Evolutionary conservation across 2,888 invertebrate genomes (phyloP).

Genomic region (Panopea generosa): DNA sequence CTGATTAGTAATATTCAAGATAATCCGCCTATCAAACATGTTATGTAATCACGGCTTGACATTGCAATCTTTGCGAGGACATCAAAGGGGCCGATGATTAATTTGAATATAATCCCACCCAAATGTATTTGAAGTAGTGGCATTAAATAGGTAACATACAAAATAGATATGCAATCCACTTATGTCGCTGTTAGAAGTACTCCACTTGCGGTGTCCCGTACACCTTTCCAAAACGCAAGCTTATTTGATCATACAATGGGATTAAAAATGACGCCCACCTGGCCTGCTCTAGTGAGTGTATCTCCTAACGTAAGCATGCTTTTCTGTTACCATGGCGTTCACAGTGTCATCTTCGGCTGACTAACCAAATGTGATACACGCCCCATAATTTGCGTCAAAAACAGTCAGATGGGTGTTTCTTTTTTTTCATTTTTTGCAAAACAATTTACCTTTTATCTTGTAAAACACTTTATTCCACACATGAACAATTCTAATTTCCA

Average conservation of each 20-base stretch:
- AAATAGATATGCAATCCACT: constrained; percentile 30
- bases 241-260: constrained; percentile 28
- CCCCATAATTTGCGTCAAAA: too few relatives aligned
- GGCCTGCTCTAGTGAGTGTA: neutral
- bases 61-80: constrained; percentile 28
- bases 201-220: constrained; percentile 13
- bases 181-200: constrained; percentile 26
- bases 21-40: neutral
- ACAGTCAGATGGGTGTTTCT: too few relatives aligned
- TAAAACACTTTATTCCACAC: too few relatives aligned
- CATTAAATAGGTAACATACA: constrained; percentile 20
- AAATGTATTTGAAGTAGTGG: constrained; percentile 38
- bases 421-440: too few relatives aligned
- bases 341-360: too few relatives aligned
- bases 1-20: neutral
- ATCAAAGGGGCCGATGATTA: constrained; percentile 41
- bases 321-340: too few relatives aligned
- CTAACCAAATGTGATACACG: too few relatives aligned
- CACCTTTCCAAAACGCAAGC: constrained; percentile 39
- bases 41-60: constrained; percentile 23
- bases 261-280: constrained; percentile 36
- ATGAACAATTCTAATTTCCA: too few relatives aligned
- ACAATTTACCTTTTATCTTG: too few relatives aligned
- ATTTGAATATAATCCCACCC: constrained; percentile 35
- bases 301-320: too few relatives aligned